A percentile compares a stretch with the other conserved stretches of the same genome.
These are phyloP conservation scores for Metaphire vulgaris DNA, from an alignment of 1,140 invertebrate species.

Conservation along the genomic window DNA sequence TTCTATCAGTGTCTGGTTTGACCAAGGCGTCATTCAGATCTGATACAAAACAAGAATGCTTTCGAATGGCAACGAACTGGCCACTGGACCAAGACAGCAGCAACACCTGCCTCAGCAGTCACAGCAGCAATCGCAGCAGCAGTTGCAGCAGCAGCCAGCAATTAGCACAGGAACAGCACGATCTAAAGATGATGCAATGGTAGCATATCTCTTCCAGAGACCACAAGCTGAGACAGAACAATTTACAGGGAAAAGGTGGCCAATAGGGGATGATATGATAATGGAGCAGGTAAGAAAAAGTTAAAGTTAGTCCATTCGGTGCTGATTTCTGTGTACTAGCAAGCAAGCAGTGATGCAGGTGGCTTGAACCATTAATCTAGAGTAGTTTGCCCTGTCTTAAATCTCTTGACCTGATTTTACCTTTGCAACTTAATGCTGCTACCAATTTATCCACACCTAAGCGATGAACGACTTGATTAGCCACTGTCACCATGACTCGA, in stretches of 20 bases:
- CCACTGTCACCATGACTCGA: too few species aligned
- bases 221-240: conserved; percentile 68
- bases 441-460: too few species aligned
- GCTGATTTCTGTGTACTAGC: too few species aligned
- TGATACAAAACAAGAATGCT: background rate
- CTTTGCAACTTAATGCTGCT: too few species aligned
- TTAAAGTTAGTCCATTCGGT: background rate
- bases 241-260: conserved; percentile 67
- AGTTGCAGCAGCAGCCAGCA: too few species aligned
- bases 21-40: background rate
- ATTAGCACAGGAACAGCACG: conserved; percentile 7
- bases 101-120: background rate
- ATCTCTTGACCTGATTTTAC: too few species aligned
- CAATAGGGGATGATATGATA: conserved; percentile 70
- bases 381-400: too few species aligned
- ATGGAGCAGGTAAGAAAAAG: conserved; percentile 59
- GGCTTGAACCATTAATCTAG: too few species aligned
- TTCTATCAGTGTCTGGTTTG: background rate
- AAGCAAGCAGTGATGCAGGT: too few species aligned
- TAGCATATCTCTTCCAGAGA: conserved; percentile 78
- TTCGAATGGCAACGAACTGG: background rate
- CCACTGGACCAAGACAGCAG: background rate
- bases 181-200: conserved; percentile 74
- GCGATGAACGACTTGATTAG: too few species aligned
- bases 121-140: too few species aligned